Evolutionary conservation across 2,888 invertebrate genomes (phyloP).

Genomic region (Hedychridium roseum): DNA sequence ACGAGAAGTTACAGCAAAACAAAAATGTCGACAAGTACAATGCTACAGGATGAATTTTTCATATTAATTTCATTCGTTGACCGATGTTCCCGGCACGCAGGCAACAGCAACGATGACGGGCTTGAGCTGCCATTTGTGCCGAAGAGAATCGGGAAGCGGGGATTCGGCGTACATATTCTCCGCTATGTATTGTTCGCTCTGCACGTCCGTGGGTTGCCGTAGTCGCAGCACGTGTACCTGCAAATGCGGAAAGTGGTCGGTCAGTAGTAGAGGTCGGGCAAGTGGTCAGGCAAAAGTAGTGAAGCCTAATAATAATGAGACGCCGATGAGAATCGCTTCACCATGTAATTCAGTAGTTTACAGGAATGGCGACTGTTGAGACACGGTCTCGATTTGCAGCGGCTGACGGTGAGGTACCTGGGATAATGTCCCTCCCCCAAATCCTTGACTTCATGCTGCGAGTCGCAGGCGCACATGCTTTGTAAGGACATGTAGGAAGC

Average conservation of each 20-base stretch:
- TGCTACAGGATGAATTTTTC: neutral
- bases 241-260: constrained; percentile 1
- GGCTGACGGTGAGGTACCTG: constrained; percentile 40
- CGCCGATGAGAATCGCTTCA: constrained; percentile 17
- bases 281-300: no score
- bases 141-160: constrained; percentile 42
- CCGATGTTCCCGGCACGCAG: constrained; percentile 32
- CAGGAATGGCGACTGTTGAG: constrained; percentile 42
- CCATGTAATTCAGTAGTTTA: constrained; percentile 41
- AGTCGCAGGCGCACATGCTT: constrained; percentile 41
- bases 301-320: no score
- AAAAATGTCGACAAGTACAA: no score
- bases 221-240: constrained; percentile 44
- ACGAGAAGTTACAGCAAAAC: no score
- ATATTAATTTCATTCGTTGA: constrained; percentile 4
- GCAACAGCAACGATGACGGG: constrained; percentile 42
- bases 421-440: constrained; percentile 48
- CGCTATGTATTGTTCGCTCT: constrained; percentile 9
- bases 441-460: constrained; percentile 38
- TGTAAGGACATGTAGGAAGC: constrained; percentile 16
- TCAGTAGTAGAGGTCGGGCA: no score
- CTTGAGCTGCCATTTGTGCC: constrained; percentile 45
- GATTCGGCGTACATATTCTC: constrained; percentile 23
- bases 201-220: constrained; percentile 25
- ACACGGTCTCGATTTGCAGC: constrained; percentile 37